Evolutionary conservation across 2,113 vertebrate genomes (phyloP).

Genomic region (Pogona vitticeps): DNA sequence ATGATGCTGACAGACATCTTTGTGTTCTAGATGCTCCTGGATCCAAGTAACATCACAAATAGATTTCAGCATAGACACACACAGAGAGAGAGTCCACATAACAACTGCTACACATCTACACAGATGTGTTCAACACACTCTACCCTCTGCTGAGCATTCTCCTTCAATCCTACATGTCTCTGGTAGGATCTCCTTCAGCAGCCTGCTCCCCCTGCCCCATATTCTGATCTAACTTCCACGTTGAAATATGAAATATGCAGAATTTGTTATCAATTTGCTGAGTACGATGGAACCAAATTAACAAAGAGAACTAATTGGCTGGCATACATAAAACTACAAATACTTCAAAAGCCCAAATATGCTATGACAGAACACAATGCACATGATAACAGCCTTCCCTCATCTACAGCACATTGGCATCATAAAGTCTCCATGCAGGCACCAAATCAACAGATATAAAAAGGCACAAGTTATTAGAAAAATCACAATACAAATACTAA

Average conservation of each 20-base stretch:
- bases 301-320: not conserved
- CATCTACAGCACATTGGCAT: not conserved
- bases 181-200: not conserved
- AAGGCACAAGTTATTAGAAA: not conserved
- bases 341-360: not conserved
- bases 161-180: constrained; percentile 17
- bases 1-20: not conserved
- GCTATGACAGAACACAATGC: not conserved
- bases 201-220: too few relatives aligned
- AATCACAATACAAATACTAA: constrained; percentile 20
- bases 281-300: constrained; percentile 19
- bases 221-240: too few relatives aligned
- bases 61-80: not conserved
- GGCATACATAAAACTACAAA: not conserved
- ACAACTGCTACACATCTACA: not conserved
- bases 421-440: not conserved
- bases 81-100: too few relatives aligned
- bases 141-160: not conserved
- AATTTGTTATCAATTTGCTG: not conserved
- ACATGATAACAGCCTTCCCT: not conserved
- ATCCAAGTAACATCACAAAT: not conserved
- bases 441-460: not conserved
- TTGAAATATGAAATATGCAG: too few relatives aligned
- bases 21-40: not conserved
- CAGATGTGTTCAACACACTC: not conserved